A percentile compares a stretch with the other conserved stretches of the same genome.
phyloP scores from a whole-genome alignment of 1,140 invertebrate genomes.

The Mesaphorura yosii region DNA sequence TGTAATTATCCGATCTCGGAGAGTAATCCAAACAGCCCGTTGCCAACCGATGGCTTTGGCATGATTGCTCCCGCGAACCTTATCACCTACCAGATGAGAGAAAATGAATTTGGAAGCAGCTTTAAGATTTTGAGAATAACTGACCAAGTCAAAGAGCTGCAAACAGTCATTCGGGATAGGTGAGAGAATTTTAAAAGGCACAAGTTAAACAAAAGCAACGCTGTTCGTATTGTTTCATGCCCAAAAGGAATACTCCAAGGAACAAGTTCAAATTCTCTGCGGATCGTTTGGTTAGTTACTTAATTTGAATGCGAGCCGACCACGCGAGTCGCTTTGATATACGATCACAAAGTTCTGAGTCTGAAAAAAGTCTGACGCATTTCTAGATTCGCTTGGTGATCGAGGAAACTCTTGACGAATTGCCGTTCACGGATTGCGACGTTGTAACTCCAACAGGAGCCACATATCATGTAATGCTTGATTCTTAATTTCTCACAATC shows the following conservation, averaged over 20 bases:
- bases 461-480: constrained; percentile 77
- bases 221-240: too few relatives aligned
- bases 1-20: not conserved
- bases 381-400: constrained; percentile 81
- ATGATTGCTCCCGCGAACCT: not conserved
- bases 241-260: constrained; percentile 80
- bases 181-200: constrained; percentile 40
- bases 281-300: constrained; percentile 51
- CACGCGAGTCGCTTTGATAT: too few relatives aligned
- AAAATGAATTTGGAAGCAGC: constrained; percentile 59
- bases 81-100: constrained; percentile 5
- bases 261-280: constrained; percentile 98
- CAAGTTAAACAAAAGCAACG: constrained; percentile 2
- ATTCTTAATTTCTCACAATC: too few relatives aligned
- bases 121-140: constrained; percentile 69
- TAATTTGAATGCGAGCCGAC: not conserved
- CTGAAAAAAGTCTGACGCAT: not conserved
- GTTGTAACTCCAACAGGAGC: constrained; percentile 87
- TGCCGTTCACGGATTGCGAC: constrained; percentile 79
- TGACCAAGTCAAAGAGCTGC: constrained; percentile 81
- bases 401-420: constrained; percentile 93
- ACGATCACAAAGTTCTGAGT: too few relatives aligned
- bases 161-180: constrained; percentile 91
- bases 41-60: too few relatives aligned
- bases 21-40: not conserved